phyloP scores from a whole-genome alignment of 2,797 vertebrate genomes.

The Pseudochromis fuscus region DNA sequence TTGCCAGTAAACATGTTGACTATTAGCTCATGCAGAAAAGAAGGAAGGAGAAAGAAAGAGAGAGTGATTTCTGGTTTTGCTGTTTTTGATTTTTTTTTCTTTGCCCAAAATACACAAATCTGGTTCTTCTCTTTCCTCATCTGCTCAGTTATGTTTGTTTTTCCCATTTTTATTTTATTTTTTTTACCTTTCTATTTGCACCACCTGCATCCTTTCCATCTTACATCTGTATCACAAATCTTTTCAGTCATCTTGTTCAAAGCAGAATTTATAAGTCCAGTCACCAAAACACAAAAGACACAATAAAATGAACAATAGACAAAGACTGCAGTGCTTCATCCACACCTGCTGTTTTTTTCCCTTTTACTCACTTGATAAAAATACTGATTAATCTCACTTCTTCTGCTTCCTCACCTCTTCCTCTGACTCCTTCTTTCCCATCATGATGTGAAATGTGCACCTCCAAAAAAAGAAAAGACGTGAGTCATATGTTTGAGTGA shows the following conservation, averaged over 20 bases:
- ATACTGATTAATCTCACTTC: no score
- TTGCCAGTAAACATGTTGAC: slow-evolving; percentile 85
- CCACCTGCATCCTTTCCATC: not conserved
- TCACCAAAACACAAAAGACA: not conserved
- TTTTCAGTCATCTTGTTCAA: not conserved
- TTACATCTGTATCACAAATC: not conserved
- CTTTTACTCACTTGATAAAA: slow-evolving; percentile 11
- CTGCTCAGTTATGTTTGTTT: not conserved
- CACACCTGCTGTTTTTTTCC: slow-evolving; percentile 18
- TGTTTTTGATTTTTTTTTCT: slow-evolving; percentile 24
- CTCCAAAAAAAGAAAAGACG: slow-evolving; percentile 26
- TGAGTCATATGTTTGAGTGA: slow-evolving; percentile 55
- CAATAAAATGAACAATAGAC: not conserved
- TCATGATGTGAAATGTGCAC: slow-evolving; percentile 8
- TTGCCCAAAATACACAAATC: not conserved
- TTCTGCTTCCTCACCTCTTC: slow-evolving; percentile 22
- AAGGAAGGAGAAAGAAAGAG: slow-evolving; percentile 11
- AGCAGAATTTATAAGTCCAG: not conserved
- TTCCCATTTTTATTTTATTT: not conserved
- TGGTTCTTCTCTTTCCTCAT: not conserved
- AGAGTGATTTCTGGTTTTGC: slow-evolving; percentile 11
- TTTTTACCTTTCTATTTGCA: not conserved
- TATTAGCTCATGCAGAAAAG: slow-evolving; percentile 58
- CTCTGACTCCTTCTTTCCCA: slow-evolving; percentile 40
- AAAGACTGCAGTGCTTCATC: not conserved